These are phyloP conservation scores for Gambusia affinis DNA, from an alignment of 2,113 vertebrate genomes.

Conservation along the genomic window DNA sequence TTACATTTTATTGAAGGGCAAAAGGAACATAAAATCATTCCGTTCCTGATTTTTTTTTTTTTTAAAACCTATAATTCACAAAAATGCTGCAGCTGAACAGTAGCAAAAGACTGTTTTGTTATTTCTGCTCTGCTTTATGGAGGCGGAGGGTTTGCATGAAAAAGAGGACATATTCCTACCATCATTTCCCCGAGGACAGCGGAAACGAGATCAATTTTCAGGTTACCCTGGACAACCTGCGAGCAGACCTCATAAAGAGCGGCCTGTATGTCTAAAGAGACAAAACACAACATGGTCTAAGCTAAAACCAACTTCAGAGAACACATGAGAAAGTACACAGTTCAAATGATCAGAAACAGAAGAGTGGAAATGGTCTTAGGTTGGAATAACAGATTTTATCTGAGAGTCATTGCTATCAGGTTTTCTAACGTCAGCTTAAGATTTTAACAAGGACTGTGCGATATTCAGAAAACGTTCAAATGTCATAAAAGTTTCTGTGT, in stretches of 20 bases:
- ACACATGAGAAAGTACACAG: no score
- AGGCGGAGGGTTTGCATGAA: not conserved
- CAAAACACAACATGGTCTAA: slow-evolving; percentile 16
- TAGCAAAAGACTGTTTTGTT: no score
- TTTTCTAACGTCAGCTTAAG: no score
- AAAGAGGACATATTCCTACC: slow-evolving; percentile 78
- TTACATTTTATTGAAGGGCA: not conserved
- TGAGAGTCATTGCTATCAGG: no score
- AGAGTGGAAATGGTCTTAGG: no score
- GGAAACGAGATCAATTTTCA: slow-evolving; percentile 92
- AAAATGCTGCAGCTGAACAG: not conserved
- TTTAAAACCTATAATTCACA: not conserved
- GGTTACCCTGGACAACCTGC: slow-evolving; percentile 91
- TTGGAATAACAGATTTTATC: no score
- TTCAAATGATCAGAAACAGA: no score
- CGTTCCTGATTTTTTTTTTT: no score
- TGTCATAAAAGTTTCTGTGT: no score
- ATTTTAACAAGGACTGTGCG: no score
- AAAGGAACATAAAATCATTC: not conserved
- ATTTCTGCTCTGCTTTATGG: not conserved
- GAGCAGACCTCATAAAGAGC: slow-evolving; percentile 94
- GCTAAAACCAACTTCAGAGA: no score
- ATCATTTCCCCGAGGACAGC: slow-evolving; percentile 90
- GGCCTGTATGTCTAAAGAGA: slow-evolving; percentile 88
- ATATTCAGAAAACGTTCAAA: no score